Conservation (phyloP, 2,797 vertebrate species). For the Sebastiscus albofasciatus region DNA sequence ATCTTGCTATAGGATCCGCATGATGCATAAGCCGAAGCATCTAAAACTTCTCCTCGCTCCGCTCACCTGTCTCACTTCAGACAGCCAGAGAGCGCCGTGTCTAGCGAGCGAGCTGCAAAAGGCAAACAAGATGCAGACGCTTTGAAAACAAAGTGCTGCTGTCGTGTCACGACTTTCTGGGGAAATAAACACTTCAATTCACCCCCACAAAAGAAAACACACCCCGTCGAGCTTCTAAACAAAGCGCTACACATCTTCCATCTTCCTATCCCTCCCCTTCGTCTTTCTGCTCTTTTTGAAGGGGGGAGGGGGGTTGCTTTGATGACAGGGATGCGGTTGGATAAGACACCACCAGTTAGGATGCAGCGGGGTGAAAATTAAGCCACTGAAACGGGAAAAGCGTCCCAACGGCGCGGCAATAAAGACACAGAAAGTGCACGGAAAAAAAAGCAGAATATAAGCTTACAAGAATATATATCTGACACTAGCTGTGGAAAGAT, state of each 20-base stretch:
- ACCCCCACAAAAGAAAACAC: conserved; percentile 24
- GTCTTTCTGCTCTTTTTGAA: background rate
- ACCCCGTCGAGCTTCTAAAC: conserved; percentile 21
- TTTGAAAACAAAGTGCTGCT: conserved; percentile 46
- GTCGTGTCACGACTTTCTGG: conserved; percentile 53
- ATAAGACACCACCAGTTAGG: conserved; percentile 33
- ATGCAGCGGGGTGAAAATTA: conserved; percentile 44
- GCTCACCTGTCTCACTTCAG: conserved; percentile 37
- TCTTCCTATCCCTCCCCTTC: background rate
- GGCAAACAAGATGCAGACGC: conserved; percentile 44
- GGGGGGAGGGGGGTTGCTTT: background rate
- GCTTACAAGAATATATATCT: background rate
- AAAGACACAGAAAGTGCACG: background rate
- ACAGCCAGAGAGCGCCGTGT: conserved; percentile 1
- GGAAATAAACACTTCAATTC: conserved; percentile 61
- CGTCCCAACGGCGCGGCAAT: background rate
- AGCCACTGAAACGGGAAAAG: conserved; percentile 22
- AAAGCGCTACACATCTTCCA: conserved; percentile 7
- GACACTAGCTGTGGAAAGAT: conserved; percentile 5
- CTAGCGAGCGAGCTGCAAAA: conserved; percentile 30
- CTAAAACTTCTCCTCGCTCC: background rate
- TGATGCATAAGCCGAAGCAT: background rate
- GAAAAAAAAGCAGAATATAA: background rate
- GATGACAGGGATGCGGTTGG: conserved; percentile 27
- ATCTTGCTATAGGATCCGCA: background rate